Base-by-base conservation (phyloP, 1,140 invertebrate species). In the Adoxophyes honmai region DNA sequence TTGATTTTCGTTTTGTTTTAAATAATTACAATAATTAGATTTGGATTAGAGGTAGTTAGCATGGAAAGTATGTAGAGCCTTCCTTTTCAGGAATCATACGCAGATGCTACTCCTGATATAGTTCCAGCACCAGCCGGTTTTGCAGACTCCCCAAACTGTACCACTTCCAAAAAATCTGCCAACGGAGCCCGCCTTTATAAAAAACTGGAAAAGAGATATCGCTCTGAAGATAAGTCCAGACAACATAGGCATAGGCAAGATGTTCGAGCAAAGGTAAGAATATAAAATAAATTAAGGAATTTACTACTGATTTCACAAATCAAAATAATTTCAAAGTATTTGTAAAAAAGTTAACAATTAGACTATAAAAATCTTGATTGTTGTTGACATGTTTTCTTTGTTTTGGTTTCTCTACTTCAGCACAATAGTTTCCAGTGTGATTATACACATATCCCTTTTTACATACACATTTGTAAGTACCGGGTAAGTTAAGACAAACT, bases 51-150 rank as follows among this genome's bases (percentile, higher is more conserved):
- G n/a, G 11, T 39, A 44, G n/a, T 9, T 60, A 18, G 21, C 55
- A 39, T 34, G 14, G 34, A 16, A 15, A 36, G 37, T 7, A 34
- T 52, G 10, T 21, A n/a, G 28, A 28, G 2, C 34, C 6, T 1
- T n/a, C 48, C 39, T 55, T 73, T 67, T 56, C 57, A 90, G 88
- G 88, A 89, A 67, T 87, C 83, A 1, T 90, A 82, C 54, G 81
- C 79, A 54, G 88, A 92, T 79, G 92, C 91, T 18, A 90, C 91
- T 36, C 92, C 92, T 64, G 94, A 95, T 68, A 96, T 96, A 64
- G 95, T 96, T 4, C 94, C 95, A 68, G 95, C 95, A 1, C 95
- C 95, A 5, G 95, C 95, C 11, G 94, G 95, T 33, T 97, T 97
- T 78, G 95, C 94, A 9, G 95, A 97, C 85, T 96, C 95, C 0